These are phyloP conservation scores for Harpia harpyja DNA, from an alignment of 2,797 vertebrate genomes.

Conservation along the genomic window DNA sequence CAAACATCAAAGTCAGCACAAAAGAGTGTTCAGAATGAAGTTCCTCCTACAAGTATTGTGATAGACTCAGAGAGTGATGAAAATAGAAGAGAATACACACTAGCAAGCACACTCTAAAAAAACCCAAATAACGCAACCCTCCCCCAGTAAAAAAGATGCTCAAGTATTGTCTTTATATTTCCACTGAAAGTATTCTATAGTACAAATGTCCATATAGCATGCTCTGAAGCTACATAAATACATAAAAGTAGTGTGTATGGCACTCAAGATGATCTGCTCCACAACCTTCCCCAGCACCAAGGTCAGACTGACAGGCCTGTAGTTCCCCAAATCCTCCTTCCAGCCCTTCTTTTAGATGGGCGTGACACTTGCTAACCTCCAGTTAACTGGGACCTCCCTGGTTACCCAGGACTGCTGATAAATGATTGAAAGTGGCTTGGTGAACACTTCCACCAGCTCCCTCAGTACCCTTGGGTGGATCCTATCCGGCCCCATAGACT, in stretches of 20 bases:
- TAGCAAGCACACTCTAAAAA: background rate
- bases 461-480: background rate
- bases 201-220: background rate
- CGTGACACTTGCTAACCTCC: background rate
- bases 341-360: background rate
- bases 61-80: background rate
- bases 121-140: no score
- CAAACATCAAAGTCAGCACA: background rate
- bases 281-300: fast-evolving
- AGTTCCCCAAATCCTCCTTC: background rate
- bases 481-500: no score
- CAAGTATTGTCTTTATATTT: background rate
- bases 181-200: background rate
- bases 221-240: background rate
- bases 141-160: background rate
- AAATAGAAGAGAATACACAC: background rate
- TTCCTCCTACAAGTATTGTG: background rate
- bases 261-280: no score
- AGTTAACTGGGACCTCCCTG: no score
- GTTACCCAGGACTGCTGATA: background rate
- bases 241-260: no score
- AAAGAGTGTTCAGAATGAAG: background rate
- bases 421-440: background rate
- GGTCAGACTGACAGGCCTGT: background rate
- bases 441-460: background rate